Base-by-base conservation (phyloP, 2,888 invertebrate genomes). In the Zaprionus bogoriensis region DNA sequence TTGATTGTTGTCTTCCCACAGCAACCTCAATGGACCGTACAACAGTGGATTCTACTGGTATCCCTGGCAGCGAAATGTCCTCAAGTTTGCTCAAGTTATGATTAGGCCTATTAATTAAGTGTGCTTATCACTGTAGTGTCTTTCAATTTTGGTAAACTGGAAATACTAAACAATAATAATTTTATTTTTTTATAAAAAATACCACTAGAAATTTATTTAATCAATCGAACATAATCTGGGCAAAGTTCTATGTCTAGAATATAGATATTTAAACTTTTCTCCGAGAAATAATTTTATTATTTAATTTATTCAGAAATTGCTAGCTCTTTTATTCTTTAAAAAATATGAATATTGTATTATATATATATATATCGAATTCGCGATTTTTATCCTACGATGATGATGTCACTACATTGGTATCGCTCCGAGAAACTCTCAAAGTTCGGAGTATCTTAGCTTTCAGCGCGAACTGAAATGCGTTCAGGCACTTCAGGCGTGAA, bases 1-100 rank as follows among this genome's bases (percentile, higher is more conserved):
- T 30, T 12, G 4, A n/a, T 4, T n/a, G 4, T 4, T 4, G 12
- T 30, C 30, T 32, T 14, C 1, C 14, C 38, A 0, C 80, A 93
- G 94, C 87, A 94, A 95, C 79, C 90, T 95, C 6, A 94, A 95
- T 84, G 95, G 94, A 2, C 92, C 92, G 74, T 95, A 91, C 1
- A 58, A 57, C 1, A 38, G 75, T 5, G 63, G 67, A 4, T 88
- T 89, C 51, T 91, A 92, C 53, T 94, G 84, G 92, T 93, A 0
- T 92, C 93, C 20, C 7, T 94, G 94, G 90, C 92, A 93, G 62
- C 94, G 93, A 0, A 92, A 92, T 52, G 93, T 94, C 1, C 90
- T 95, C 0, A 91, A 92, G 60, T 92, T 92, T 74, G 92, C 93
- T 0, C 92, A 93, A 77, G 94, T 94, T 92, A 92, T 94, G 92